Percentiles rank a stretch among this genome's conserved stretches.
Conservation (phyloP, 2,888 invertebrate genomes). For the Eristalis pertinax region DNA sequence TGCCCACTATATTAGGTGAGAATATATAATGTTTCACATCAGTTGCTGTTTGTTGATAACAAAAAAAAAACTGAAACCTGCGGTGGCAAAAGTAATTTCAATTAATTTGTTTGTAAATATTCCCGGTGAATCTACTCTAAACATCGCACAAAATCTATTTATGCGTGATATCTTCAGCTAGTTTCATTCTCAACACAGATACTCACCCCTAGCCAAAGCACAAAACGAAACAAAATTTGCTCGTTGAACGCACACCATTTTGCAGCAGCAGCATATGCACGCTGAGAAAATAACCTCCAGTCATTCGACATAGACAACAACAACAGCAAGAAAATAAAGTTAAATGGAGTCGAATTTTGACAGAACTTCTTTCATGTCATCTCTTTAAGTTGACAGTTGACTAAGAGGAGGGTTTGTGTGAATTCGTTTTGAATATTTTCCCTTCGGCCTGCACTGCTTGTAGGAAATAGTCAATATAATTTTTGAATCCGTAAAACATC, state of each 20-base stretch:
- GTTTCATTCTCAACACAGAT: not conserved
- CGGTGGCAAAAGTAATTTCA: not conserved
- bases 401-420: slow-evolving; percentile 37
- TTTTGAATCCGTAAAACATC: slow-evolving; percentile 24
- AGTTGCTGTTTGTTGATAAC: not conserved
- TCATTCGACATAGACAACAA: not conserved
- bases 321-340: slow-evolving; percentile 14
- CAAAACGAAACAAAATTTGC: not conserved
- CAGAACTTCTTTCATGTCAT: slow-evolving; percentile 33
- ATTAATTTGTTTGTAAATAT: not conserved
- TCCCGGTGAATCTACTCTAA: not conserved
- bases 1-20: too few species aligned
- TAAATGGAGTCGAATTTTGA: slow-evolving; percentile 19
- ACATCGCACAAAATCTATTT: not conserved
- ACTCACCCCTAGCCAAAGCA: not conserved
- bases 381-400: slow-evolving; percentile 47
- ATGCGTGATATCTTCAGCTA: not conserved
- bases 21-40: too few species aligned
- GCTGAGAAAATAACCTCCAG: not conserved
- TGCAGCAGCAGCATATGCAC: not conserved
- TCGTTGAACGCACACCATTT: not conserved
- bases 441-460: slow-evolving; percentile 34
- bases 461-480: slow-evolving; percentile 42
- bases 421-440: slow-evolving; percentile 51
- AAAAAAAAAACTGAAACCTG: not conserved